Percentiles rank a stretch among this genome's conserved stretches.
Evolutionary conservation across 1,140 invertebrate species (phyloP).

Genomic region (Eufriesea mexicana): DNA sequence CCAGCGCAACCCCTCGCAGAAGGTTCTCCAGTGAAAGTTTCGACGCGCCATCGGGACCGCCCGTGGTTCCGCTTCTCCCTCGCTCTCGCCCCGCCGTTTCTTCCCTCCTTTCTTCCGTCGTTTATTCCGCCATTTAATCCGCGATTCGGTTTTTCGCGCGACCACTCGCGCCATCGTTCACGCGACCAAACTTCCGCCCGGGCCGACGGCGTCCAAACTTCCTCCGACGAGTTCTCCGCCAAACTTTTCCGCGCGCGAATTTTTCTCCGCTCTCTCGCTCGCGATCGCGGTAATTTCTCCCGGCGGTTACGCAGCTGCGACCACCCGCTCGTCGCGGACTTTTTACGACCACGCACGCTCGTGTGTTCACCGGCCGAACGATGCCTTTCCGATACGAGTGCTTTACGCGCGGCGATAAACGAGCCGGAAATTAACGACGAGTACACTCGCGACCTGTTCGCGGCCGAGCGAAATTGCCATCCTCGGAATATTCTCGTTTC

Average conservation of each 20-base stretch:
- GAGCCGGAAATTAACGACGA: neutral
- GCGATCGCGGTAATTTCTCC: constrained; percentile 3
- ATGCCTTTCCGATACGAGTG: neutral
- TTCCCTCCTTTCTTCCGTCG: too few species aligned
- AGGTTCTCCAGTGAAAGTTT: constrained; percentile 12
- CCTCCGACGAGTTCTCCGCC: too few species aligned
- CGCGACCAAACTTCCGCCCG: neutral
- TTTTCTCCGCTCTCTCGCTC: neutral
- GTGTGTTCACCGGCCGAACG: neutral
- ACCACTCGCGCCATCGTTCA: too few species aligned
- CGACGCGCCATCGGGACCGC: neutral
- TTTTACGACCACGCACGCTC: constrained; percentile 21
- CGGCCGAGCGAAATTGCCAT: neutral
- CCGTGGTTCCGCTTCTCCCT: too few species aligned
- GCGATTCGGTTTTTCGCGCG: too few species aligned
- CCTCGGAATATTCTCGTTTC: neutral
- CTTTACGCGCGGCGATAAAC: neutral
- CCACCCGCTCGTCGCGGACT: neutral
- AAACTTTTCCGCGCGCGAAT: neutral
- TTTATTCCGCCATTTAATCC: too few species aligned
- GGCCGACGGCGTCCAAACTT: constrained; percentile 3
- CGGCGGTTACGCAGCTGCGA: constrained; percentile 10
- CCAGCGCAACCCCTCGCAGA: neutral
- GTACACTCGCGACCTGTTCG: too few species aligned
- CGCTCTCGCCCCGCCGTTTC: neutral